Conservation (phyloP, 2,113 vertebrate genomes). For the Elgaria multicarinata region DNA sequence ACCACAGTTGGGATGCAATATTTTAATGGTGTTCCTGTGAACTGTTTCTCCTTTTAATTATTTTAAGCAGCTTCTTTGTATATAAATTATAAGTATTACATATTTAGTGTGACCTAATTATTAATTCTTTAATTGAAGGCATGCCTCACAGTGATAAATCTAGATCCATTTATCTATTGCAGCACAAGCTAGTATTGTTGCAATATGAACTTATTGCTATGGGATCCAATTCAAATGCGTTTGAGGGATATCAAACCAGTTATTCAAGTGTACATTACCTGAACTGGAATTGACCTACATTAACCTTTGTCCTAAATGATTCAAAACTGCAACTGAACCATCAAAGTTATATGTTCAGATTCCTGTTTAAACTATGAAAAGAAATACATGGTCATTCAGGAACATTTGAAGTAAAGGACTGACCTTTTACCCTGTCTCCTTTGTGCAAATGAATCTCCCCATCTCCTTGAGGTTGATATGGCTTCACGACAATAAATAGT, state of each 20-base stretch:
- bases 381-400: neutral
- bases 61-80: neutral
- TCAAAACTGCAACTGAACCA: neutral
- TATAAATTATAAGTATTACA: neutral
- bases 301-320: neutral
- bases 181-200: neutral
- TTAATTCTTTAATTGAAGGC: neutral
- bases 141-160: neutral
- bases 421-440: slow-evolving; percentile 94
- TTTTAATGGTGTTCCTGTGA: neutral
- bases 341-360: neutral
- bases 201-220: neutral
- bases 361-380: neutral
- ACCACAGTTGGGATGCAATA: neutral
- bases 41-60: neutral
- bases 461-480: slow-evolving; percentile 90
- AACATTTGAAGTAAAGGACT: slow-evolving; percentile 41
- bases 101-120: neutral
- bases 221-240: neutral
- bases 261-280: neutral
- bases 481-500: slow-evolving; percentile 89
- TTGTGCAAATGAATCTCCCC: slow-evolving; percentile 95
- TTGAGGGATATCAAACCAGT: neutral
- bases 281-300: neutral
- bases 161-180: neutral